phyloP scores from a whole-genome alignment of 2,797 vertebrate genomes.

The Rhabdomys pumilio region DNA sequence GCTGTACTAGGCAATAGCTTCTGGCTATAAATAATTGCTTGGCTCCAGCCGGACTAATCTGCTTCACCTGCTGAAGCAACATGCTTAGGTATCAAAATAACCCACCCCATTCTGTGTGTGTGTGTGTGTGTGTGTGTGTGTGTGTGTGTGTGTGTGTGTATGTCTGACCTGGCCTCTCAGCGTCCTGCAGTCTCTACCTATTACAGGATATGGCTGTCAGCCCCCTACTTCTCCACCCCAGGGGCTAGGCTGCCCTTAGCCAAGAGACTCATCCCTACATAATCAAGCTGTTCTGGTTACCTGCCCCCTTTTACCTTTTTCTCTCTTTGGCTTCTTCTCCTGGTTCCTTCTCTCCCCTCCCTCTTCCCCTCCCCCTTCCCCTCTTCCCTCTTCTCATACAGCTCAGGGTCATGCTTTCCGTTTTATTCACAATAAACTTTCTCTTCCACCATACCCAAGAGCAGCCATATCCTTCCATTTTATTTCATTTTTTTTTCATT shows the following conservation, averaged over 20 bases:
- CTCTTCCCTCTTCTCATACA: neutral
- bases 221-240: neutral
- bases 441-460: neutral
- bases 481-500: neutral
- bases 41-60: neutral
- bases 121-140: neutral
- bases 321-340: neutral
- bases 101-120: neutral
- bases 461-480: neutral
- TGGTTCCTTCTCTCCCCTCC: neutral
- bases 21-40: neutral
- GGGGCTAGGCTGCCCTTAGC: neutral
- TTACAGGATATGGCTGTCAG: too few relatives aligned
- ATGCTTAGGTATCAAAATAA: neutral
- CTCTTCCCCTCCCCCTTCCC: fast-evolving
- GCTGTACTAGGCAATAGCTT: neutral
- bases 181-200: too few relatives aligned
- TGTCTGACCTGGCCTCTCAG: too few relatives aligned
- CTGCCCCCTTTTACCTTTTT: neutral
- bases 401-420: neutral
- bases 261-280: neutral
- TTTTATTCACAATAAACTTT: neutral
- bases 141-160: neutral
- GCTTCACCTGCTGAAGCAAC: neutral
- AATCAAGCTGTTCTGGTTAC: neutral